Conservation (phyloP, 2,113 vertebrate species). For the Chelonoidis abingdonii region DNA sequence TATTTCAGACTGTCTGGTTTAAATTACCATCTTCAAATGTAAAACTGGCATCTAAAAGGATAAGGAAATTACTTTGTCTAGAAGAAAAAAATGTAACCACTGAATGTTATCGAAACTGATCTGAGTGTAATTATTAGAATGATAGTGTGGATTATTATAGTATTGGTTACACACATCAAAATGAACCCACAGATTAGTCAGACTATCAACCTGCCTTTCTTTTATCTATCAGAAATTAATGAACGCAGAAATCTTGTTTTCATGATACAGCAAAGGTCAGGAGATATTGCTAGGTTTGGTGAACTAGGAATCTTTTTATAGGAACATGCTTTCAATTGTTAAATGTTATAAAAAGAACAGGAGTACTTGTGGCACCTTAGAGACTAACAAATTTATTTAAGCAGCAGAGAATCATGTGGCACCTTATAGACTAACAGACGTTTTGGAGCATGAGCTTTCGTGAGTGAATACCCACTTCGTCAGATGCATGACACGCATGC, state of each 20-base stretch:
- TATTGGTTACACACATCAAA: neutral
- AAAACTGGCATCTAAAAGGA: neutral
- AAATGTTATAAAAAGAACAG: neutral
- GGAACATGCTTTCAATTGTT: neutral
- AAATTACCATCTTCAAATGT: neutral
- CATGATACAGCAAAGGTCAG: neutral
- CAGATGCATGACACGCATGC: no score
- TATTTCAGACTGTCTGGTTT: neutral
- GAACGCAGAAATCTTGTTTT: neutral
- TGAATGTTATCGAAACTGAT: constrained; percentile 1
- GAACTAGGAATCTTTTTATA: neutral
- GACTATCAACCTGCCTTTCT: neutral
- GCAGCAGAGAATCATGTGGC: no score
- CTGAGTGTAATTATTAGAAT: neutral
- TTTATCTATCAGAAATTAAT: neutral
- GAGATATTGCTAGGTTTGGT: neutral
- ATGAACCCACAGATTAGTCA: neutral
- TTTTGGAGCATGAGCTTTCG: no score
- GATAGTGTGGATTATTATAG: neutral
- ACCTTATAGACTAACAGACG: no score
- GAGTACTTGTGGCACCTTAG: no score
- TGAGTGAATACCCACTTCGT: no score
- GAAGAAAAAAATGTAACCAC: neutral
- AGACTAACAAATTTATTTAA: no score
- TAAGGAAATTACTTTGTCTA: neutral